A percentile compares a stretch with the other conserved stretches of the same genome.
Conservation (phyloP, 2,113 vertebrate genomes). For the Crocuta crocuta region DNA sequence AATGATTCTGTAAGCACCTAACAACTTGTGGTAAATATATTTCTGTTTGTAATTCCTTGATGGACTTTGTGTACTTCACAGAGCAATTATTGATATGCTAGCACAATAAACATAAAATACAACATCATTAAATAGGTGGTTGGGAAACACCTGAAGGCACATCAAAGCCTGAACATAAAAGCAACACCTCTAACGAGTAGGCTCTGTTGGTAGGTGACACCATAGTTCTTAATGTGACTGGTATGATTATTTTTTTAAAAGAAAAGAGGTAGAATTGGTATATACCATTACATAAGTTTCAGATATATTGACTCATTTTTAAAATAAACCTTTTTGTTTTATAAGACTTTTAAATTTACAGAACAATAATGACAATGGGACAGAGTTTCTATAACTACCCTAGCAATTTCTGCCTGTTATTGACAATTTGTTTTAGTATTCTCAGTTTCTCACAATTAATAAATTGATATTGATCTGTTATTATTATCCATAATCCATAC, state of each 20-base stretch:
- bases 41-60: neutral
- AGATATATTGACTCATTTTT: neutral
- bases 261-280: neutral
- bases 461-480: neutral
- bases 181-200: neutral
- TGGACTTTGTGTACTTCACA: neutral
- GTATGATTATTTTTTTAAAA: neutral
- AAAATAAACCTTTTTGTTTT: neutral
- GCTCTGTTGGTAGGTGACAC: neutral
- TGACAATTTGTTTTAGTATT: neutral
- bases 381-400: neutral
- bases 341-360: neutral
- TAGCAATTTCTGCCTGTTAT: neutral
- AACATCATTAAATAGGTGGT: neutral
- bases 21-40: neutral
- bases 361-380: neutral
- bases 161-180: neutral
- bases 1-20: neutral
- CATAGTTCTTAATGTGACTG: neutral
- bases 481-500: neutral
- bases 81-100: neutral
- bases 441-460: neutral
- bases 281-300: neutral
- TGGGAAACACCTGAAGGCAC: neutral
- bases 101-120: neutral